Evolutionary conservation across 2,888 invertebrate species (phyloP).

Genomic region (Timema podura): DNA sequence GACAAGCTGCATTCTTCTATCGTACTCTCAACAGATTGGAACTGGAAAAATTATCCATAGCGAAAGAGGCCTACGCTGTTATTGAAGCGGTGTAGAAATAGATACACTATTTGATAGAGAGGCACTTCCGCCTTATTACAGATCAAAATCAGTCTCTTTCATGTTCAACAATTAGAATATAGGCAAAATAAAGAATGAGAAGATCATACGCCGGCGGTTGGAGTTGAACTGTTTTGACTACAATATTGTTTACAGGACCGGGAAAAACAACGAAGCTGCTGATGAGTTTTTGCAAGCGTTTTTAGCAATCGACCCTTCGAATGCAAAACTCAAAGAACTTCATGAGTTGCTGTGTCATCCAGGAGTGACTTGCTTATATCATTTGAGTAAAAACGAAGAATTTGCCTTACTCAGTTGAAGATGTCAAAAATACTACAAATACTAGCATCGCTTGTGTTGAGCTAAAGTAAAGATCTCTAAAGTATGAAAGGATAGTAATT

Average conservation of each 20-base stretch:
- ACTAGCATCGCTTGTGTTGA: background rate
- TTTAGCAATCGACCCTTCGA: background rate
- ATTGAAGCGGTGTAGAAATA: background rate
- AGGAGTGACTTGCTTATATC: background rate
- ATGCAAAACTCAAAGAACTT: background rate
- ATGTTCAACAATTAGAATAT: conserved; percentile 4
- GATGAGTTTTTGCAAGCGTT: background rate
- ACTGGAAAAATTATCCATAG: background rate
- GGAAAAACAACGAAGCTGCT: background rate
- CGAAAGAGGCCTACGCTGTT: conserved; percentile 6
- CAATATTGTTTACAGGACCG: background rate
- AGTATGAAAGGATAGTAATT: background rate
- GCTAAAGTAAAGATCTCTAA: background rate
- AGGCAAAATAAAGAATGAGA: conserved; percentile 11
- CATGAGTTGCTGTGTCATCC: background rate
- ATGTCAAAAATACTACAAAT: background rate
- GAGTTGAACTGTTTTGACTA: background rate
- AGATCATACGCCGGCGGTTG: background rate
- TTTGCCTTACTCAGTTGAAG: conserved; percentile 9
- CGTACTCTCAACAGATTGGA: background rate
- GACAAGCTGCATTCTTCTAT: conserved; percentile 22
- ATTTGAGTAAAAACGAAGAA: background rate
- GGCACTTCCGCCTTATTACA: background rate
- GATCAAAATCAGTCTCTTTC: conserved; percentile 14
- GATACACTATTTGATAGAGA: background rate